Percentiles rank a stretch among this genome's conserved stretches.
Conservation (phyloP, 2,888 invertebrate species). For the Choristoneura rosaceana region DNA sequence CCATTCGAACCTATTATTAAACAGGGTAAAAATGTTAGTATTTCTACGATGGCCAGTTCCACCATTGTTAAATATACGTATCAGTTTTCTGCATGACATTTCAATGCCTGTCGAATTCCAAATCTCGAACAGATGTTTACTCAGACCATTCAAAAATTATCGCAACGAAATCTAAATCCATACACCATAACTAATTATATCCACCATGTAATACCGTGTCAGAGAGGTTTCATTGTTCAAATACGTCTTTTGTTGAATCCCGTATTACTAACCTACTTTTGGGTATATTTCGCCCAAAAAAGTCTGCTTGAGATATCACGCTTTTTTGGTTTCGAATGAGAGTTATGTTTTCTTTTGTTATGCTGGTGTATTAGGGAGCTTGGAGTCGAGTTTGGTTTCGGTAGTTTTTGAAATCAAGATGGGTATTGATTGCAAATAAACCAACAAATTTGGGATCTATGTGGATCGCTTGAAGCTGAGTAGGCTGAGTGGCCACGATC, state of each 20-base stretch:
- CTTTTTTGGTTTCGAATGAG: constrained; percentile 77
- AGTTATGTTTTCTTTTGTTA: constrained; percentile 79
- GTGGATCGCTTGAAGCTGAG: neutral
- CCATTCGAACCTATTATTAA: constrained; percentile 43
- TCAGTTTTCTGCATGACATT: constrained; percentile 82
- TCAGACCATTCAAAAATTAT: constrained; percentile 81
- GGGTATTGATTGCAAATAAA: constrained; percentile 36
- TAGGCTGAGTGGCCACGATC: no score
- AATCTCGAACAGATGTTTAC: constrained; percentile 82
- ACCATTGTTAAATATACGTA: constrained; percentile 69
- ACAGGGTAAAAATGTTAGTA: constrained; percentile 38
- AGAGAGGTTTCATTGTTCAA: constrained; percentile 71
- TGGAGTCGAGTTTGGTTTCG: constrained; percentile 64
- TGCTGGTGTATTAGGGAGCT: constrained; percentile 66
- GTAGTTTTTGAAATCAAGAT: constrained; percentile 29
- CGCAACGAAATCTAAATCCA: constrained; percentile 84
- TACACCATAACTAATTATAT: constrained; percentile 85
- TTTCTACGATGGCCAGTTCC: constrained; percentile 73
- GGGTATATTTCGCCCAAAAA: constrained; percentile 77
- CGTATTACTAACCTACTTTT: constrained; percentile 85
- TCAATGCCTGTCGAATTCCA: constrained; percentile 78
- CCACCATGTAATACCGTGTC: constrained; percentile 80
- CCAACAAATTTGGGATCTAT: constrained; percentile 14
- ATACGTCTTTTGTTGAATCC: constrained; percentile 65
- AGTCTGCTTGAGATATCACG: constrained; percentile 75